These are phyloP conservation scores for Pachycephus smyrnensis DNA, from an alignment of 2,888 invertebrate genomes.

Conservation along the genomic window DNA sequence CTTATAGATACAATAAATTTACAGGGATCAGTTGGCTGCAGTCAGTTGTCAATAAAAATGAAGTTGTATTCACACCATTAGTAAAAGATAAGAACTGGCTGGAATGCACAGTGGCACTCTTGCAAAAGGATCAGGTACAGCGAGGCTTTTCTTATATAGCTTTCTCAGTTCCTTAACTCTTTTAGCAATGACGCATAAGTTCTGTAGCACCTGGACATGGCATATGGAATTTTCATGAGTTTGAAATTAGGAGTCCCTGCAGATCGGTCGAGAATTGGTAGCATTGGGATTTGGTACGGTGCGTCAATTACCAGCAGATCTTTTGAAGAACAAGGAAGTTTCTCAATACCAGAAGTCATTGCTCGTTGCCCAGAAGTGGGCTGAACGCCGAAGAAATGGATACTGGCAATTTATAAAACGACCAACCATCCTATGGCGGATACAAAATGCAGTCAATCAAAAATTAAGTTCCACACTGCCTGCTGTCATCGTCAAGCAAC, in stretches of 20 bases:
- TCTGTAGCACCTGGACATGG: not conserved
- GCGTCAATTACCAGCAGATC: constrained; percentile 44
- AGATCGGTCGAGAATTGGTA: constrained; percentile 70
- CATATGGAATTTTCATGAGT: constrained; percentile 13
- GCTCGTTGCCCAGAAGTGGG: constrained; percentile 66
- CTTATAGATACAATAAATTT: constrained; percentile 11
- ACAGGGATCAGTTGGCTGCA: constrained; percentile 73
- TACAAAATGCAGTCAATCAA: constrained; percentile 41
- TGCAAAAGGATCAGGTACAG: constrained; percentile 9
- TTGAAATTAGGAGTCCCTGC: constrained; percentile 61
- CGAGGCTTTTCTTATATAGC: not conserved
- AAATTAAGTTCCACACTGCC: constrained; percentile 46
- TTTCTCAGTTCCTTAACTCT: constrained; percentile 6
- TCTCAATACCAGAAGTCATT: constrained; percentile 65
- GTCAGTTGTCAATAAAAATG: constrained; percentile 69
- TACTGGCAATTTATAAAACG: constrained; percentile 67
- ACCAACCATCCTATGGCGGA: constrained; percentile 60
- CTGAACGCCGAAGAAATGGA: constrained; percentile 68
- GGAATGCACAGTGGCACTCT: constrained; percentile 58
- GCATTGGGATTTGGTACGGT: constrained; percentile 65
- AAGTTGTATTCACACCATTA: constrained; percentile 69
- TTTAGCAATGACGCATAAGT: not conserved
- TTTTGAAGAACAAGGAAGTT: constrained; percentile 54
- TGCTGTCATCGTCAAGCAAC: constrained; percentile 27
- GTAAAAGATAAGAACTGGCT: constrained; percentile 64